Conservation (phyloP, 1,140 invertebrate genomes). For the Trinorchestia longiramus region DNA sequence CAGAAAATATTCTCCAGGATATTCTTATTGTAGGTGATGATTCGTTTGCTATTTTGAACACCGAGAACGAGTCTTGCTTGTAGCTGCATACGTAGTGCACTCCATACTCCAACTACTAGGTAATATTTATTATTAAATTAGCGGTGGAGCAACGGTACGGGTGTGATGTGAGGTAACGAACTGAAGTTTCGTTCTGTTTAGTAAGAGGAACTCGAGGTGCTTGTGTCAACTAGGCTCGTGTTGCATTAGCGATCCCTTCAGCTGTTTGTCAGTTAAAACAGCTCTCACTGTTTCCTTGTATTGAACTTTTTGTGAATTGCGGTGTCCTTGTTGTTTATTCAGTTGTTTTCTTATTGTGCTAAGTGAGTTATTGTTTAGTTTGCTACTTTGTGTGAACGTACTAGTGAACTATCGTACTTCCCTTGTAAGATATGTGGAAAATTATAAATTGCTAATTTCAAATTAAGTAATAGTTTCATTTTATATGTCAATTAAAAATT, state of each 20-base stretch:
- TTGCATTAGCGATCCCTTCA: neutral
- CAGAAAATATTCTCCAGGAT: neutral
- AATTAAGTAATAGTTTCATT: neutral
- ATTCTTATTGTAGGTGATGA: neutral
- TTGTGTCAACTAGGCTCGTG: neutral
- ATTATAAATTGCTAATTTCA: neutral
- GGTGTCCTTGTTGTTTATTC: slow-evolving; percentile 4
- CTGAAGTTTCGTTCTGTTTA: neutral
- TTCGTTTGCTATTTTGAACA: neutral
- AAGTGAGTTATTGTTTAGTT: neutral
- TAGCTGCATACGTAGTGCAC: neutral
- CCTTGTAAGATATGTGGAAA: neutral
- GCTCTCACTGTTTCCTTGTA: neutral
- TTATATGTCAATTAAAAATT: neutral
- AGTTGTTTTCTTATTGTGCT: slow-evolving; percentile 14
- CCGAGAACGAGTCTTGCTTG: neutral
- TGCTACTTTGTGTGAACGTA: neutral
- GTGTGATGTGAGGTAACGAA: neutral
- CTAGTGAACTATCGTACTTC: neutral
- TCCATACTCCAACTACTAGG: neutral
- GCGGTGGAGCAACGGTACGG: neutral
- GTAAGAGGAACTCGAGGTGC: neutral
- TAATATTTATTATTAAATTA: slow-evolving; percentile 4
- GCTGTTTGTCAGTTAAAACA: neutral
- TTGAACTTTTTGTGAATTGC: slow-evolving; percentile 1